These are phyloP conservation scores for Phacellophora camtschatica DNA, from an alignment of 30 jellyfish, hydroid and myxozoan genomes.

Conservation along the genomic window DNA sequence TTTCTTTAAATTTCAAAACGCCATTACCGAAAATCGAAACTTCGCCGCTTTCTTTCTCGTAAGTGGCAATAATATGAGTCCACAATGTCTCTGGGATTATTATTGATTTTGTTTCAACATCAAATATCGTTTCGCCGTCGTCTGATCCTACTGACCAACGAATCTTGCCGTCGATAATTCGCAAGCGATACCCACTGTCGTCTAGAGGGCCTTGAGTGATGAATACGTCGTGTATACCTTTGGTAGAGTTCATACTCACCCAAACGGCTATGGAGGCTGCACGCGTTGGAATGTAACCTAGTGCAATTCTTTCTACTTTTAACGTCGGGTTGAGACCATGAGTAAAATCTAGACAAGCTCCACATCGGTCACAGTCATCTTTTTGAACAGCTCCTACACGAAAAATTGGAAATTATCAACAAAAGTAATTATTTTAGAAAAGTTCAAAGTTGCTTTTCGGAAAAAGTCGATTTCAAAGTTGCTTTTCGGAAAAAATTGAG, in stretches of 20 bases:
- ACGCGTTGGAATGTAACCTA: constrained; percentile 77
- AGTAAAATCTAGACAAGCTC: constrained; percentile 87
- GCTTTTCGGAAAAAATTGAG: too few relatives aligned
- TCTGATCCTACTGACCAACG: constrained; percentile 96
- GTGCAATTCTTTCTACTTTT: constrained; percentile 77
- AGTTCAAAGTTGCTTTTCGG: too few relatives aligned
- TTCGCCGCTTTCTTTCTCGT: constrained; percentile 76
- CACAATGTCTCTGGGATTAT: constrained; percentile 89
- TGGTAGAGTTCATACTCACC: constrained; percentile 85
- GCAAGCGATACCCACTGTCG: constrained; percentile 87
- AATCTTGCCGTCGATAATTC: constrained; percentile 83
- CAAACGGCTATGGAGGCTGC: constrained; percentile 82
- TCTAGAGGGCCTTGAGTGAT: constrained; percentile 88
- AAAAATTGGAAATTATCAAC: neutral
- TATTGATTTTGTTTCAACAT: constrained; percentile 62
- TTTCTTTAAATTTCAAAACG: constrained; percentile 54
- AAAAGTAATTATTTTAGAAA: too few relatives aligned
- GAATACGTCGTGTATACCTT: constrained; percentile 84
- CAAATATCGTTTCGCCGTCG: constrained; percentile 77
- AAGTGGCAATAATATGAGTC: constrained; percentile 88
- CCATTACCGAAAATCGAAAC: constrained; percentile 82
- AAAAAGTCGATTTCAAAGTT: too few relatives aligned
- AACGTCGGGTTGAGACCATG: constrained; percentile 85
- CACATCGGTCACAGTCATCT: constrained; percentile 92
- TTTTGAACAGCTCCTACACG: constrained; percentile 87